Evolutionary conservation across 2,888 invertebrate genomes (phyloP).

Genomic region (Anticlea derivata): DNA sequence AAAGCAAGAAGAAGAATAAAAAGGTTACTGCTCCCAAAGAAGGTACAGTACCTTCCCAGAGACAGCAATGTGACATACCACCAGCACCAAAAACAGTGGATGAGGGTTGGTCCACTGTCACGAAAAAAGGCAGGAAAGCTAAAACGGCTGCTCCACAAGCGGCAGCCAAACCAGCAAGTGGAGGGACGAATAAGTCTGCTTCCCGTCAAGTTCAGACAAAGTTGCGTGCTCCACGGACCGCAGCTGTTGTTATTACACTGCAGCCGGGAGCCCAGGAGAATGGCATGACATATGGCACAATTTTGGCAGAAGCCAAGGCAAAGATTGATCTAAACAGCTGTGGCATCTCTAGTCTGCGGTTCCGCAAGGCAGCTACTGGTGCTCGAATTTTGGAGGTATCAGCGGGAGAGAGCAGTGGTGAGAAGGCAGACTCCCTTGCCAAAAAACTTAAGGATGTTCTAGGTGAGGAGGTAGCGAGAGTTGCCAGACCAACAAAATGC

Average conservation of each 20-base stretch:
- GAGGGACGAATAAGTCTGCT: no score
- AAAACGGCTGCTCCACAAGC: no score
- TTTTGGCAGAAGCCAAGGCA: conserved; percentile 37
- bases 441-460: neutral
- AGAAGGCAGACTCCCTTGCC: conserved; percentile 4
- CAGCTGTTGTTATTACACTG: conserved; percentile 84
- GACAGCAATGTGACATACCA: no score
- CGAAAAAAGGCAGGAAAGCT: no score
- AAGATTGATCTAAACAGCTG: neutral
- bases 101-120: no score
- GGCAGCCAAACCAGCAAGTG: no score
- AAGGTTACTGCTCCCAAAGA: no score
- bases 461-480: neutral
- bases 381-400: conserved; percentile 8
- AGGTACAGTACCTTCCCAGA: no score
- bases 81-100: no score
- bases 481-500: conserved; percentile 11
- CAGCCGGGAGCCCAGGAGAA: conserved; percentile 52
- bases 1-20: no score
- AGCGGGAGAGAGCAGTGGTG: neutral
- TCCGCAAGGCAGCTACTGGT: conserved; percentile 6
- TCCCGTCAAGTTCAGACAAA: no score
- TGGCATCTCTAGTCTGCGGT: neutral
- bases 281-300: conserved; percentile 57
- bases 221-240: conserved; percentile 5